Evolutionary conservation across 2,888 invertebrate genomes (phyloP).

Genomic region (Julus scandinavius): DNA sequence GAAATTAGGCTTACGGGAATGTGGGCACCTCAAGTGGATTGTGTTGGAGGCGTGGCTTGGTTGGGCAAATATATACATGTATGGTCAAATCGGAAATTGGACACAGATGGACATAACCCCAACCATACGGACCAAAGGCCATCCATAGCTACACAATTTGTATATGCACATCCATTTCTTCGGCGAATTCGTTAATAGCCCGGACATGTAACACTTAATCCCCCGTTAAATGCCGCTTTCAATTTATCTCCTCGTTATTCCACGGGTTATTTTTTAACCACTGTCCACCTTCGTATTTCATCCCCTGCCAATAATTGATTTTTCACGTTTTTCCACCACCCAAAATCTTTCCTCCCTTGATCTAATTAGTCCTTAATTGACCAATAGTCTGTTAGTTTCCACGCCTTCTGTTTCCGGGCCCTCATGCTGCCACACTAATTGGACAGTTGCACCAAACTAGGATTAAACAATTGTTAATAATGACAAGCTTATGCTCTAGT

Average conservation of each 20-base stretch:
- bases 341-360: not conserved
- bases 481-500: not conserved
- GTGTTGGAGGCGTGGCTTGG: not conserved
- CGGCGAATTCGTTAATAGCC: too few relatives aligned
- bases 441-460: not conserved
- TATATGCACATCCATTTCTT: too few relatives aligned
- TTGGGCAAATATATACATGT: not conserved
- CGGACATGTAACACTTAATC: not conserved
- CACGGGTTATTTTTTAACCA: not conserved
- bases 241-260: not conserved
- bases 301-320: not conserved
- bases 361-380: constrained; percentile 14
- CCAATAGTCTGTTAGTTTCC: not conserved
- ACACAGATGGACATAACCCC: too few relatives aligned
- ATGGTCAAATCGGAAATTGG: too few relatives aligned
- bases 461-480: not conserved
- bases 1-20: not conserved
- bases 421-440: not conserved
- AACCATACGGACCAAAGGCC: not conserved
- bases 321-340: not conserved
- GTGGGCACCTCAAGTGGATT: not conserved
- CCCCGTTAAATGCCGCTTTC: not conserved
- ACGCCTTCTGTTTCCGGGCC: constrained; percentile 12
- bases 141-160: too few relatives aligned
- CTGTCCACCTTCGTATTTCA: not conserved